These are phyloP conservation scores for Gallirallus australis DNA, from an alignment of 2,797 vertebrate species.

Conservation along the genomic window DNA sequence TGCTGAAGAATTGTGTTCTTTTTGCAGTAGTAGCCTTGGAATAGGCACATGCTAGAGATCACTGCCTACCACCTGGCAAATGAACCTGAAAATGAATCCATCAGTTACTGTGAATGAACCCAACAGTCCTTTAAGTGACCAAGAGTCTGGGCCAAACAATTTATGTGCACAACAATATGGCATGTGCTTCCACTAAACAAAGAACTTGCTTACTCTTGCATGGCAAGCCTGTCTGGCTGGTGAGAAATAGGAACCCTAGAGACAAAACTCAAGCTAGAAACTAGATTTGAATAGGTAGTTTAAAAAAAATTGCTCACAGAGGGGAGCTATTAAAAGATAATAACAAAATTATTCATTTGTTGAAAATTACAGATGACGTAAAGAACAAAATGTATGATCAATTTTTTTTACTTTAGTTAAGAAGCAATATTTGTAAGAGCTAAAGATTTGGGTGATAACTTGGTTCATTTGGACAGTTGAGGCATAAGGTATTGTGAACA, in stretches of 20 bases:
- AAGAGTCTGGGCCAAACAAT: accelerated
- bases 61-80: not conserved
- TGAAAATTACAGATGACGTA: not conserved
- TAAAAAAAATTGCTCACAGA: not conserved
- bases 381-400: not conserved
- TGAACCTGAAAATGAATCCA: not conserved
- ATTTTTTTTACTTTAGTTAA: not conserved
- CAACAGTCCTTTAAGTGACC: not conserved
- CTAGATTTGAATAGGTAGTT: not conserved
- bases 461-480: not conserved
- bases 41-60: not conserved
- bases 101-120: not conserved
- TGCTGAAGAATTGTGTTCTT: not conserved
- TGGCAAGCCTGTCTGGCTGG: not conserved
- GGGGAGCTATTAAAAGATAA: not conserved
- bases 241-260: not conserved
- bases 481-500: not conserved
- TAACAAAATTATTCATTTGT: not conserved
- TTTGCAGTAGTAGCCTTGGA: not conserved
- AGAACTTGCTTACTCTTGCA: not conserved
- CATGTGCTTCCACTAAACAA: not conserved
- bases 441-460: not conserved
- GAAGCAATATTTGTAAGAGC: not conserved
- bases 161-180: not conserved
- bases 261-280: not conserved